Percentiles rank a stretch among this genome's conserved stretches.
Conservation (phyloP, 2,113 vertebrate species). For the Bos taurus region ARS-UCD2.0 NC_037332.1:73710501-73711000, state of each 20-base stretch:
- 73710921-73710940: neutral
- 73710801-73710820: neutral
- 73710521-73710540: rapidly evolving
- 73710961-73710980: neutral
- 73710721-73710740: rapidly evolving
- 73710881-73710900: rapidly evolving
- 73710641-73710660: rapidly evolving
- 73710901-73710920: neutral
- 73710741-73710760: neutral
- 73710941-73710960: neutral
- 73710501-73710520: neutral
- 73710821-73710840: neutral
- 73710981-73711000: neutral
- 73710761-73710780: neutral
- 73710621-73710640: no score
- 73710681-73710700: neutral
- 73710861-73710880: neutral
- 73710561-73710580: neutral
- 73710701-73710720: rapidly evolving
- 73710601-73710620: rapidly evolving
- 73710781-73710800: neutral
- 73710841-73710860: rapidly evolving
- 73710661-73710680: rapidly evolving
- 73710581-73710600: neutral
- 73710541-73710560: neutral